phyloP scores from a whole-genome alignment of 2,888 invertebrate genomes.

The Erebia palarica region DNA sequence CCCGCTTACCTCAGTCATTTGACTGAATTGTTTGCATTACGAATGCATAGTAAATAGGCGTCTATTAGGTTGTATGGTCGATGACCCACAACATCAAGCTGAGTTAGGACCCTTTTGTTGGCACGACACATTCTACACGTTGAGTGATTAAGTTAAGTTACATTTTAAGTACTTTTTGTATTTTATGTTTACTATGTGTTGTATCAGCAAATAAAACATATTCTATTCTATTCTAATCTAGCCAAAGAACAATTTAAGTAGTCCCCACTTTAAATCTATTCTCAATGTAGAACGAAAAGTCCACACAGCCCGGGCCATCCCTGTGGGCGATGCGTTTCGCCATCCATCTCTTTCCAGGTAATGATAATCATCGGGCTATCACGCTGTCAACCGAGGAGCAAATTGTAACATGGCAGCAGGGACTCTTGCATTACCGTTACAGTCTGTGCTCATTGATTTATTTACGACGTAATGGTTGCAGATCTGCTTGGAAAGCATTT shows the following conservation, averaged over 20 bases:
- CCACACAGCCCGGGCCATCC: constrained; percentile 27
- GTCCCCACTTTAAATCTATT: background rate
- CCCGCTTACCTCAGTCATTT: too few relatives aligned
- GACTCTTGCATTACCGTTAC: constrained; percentile 35
- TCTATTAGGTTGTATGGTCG: too few relatives aligned
- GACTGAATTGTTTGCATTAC: too few relatives aligned
- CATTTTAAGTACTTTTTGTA: too few relatives aligned
- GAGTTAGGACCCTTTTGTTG: too few relatives aligned
- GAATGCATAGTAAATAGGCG: too few relatives aligned
- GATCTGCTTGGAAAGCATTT: background rate
- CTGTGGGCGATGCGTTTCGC: constrained; percentile 25
- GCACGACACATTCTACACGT: too few relatives aligned
- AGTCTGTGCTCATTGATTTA: constrained; percentile 19
- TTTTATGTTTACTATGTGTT: too few relatives aligned
- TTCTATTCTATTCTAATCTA: too few relatives aligned
- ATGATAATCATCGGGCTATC: constrained; percentile 69
- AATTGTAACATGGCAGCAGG: constrained; percentile 60
- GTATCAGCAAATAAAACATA: too few relatives aligned
- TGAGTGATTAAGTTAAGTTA: too few relatives aligned
- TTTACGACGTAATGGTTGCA: background rate
- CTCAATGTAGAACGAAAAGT: constrained; percentile 20
- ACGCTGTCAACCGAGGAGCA: constrained; percentile 58
- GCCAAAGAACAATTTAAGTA: background rate
- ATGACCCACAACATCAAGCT: too few relatives aligned
- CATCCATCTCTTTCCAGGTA: constrained; percentile 53